Conservation (phyloP, 2,888 invertebrate genomes). For the Fragum sueziense region DNA sequence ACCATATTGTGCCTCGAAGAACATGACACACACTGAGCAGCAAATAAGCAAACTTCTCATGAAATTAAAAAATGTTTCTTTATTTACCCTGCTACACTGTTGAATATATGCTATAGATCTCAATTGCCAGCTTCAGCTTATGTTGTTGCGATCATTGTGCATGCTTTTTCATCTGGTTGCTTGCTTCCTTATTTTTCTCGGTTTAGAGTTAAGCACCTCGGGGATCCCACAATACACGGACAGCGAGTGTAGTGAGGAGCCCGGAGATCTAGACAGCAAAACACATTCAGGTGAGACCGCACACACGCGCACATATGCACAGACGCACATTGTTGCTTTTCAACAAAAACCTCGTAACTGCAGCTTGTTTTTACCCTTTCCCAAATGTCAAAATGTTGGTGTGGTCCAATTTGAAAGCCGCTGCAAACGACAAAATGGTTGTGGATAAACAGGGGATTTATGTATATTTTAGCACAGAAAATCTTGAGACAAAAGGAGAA, state of each 20-base stretch:
- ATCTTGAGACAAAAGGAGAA: too few relatives aligned
- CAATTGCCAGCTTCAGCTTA: not conserved
- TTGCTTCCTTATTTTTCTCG: slow-evolving; percentile 35
- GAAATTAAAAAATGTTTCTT: too few relatives aligned
- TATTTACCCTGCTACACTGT: not conserved
- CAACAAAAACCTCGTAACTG: too few relatives aligned
- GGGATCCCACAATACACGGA: slow-evolving; percentile 59
- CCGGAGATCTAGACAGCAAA: slow-evolving; percentile 41
- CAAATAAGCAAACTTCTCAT: too few relatives aligned
- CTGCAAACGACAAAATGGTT: too few relatives aligned
- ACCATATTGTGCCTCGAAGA: too few relatives aligned
- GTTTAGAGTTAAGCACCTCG: slow-evolving; percentile 62
- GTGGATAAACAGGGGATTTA: too few relatives aligned
- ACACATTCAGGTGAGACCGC: slow-evolving; percentile 53
- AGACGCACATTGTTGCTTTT: not conserved
- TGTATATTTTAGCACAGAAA: too few relatives aligned
- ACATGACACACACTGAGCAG: too few relatives aligned
- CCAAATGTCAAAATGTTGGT: too few relatives aligned
- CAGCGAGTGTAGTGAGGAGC: slow-evolving; percentile 60
- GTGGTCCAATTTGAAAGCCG: too few relatives aligned
- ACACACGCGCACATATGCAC: not conserved
- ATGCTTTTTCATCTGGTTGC: slow-evolving; percentile 5
- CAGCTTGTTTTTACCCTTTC: too few relatives aligned
- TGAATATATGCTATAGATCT: not conserved
- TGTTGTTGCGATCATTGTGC: not conserved